Percentiles rank a stretch among this genome's conserved stretches.
phyloP scores from a whole-genome alignment of 1,140 invertebrate genomes.

The Helicoverpa armigera region DNA sequence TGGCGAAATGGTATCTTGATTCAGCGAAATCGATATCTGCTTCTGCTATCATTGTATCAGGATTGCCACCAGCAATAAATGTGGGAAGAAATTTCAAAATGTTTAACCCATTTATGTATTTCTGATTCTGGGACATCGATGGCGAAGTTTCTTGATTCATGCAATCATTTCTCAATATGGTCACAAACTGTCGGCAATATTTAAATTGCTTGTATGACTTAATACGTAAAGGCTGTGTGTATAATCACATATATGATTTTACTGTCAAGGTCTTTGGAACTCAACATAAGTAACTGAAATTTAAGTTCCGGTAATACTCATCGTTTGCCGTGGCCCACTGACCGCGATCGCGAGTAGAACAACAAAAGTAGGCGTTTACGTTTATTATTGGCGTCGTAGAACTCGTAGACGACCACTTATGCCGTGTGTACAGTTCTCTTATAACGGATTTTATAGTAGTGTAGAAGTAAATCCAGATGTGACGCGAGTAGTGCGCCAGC shows the following conservation, averaged over 20 bases:
- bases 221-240: constrained; percentile 10
- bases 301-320: constrained; percentile 73
- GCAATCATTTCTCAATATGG: constrained; percentile 27
- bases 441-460: constrained; percentile 31
- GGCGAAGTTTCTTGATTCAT: not conserved
- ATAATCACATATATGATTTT: constrained; percentile 38
- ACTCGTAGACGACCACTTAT: constrained; percentile 38
- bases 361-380: constrained; percentile 68
- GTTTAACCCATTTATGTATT: not conserved
- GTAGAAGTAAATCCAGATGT: constrained; percentile 11
- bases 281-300: constrained; percentile 48
- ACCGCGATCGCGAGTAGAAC: constrained; percentile 73
- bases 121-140: constrained; percentile 8
- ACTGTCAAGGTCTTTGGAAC: constrained; percentile 55
- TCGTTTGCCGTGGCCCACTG: constrained; percentile 78
- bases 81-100: too few species aligned
- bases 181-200: constrained; percentile 11
- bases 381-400: constrained; percentile 52
- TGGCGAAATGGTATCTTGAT: not conserved
- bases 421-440: constrained; percentile 27
- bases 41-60: too few species aligned
- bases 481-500: not conserved
- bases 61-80: too few species aligned
- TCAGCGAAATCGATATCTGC: too few species aligned
- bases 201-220: constrained; percentile 14